phyloP scores from a whole-genome alignment of 64 coral and sea anemone species.

The Actinia equina region DNA sequence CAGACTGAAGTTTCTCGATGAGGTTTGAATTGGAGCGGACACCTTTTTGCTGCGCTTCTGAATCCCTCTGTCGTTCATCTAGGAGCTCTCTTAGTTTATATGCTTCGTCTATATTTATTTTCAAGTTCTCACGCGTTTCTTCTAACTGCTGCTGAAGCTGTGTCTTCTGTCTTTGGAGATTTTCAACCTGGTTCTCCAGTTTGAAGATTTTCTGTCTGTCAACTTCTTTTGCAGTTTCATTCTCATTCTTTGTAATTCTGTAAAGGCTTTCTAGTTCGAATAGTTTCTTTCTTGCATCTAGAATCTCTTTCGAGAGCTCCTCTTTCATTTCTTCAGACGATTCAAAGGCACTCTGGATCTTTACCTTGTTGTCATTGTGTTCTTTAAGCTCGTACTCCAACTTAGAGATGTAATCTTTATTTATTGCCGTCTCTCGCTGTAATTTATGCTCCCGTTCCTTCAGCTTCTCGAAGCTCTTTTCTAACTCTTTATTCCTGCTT shows the following conservation, averaged over 20 bases:
- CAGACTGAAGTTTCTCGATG: slow-evolving; percentile 60
- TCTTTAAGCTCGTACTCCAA: slow-evolving; percentile 58
- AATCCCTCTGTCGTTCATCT: slow-evolving; percentile 48
- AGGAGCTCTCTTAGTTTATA: slow-evolving; percentile 37
- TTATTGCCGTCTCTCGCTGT: slow-evolving; percentile 29
- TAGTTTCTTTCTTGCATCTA: slow-evolving; percentile 68
- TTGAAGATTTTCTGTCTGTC: slow-evolving; percentile 69
- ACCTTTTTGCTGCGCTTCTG: slow-evolving; percentile 29
- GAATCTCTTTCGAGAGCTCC: slow-evolving; percentile 67
- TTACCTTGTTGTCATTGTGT: slow-evolving; percentile 44
- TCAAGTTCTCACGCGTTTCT: slow-evolving; percentile 33
- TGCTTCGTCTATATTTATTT: slow-evolving; percentile 49
- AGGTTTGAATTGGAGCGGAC: slow-evolving; percentile 56
- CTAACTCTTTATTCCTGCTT: slow-evolving; percentile 62
- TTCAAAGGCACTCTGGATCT: slow-evolving; percentile 47
- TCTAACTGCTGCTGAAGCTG: slow-evolving; percentile 56
- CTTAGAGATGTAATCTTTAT: slow-evolving; percentile 42
- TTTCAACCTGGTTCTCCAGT: slow-evolving; percentile 83
- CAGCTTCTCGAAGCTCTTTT: slow-evolving; percentile 45
- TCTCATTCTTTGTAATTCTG: slow-evolving; percentile 49
- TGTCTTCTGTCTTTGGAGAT: slow-evolving; percentile 53
- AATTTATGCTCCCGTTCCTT: slow-evolving; percentile 66
- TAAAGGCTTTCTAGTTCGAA: slow-evolving; percentile 60
- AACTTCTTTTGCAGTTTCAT: slow-evolving; percentile 37
- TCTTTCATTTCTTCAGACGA: slow-evolving; percentile 42